Percentiles rank a stretch among this genome's conserved stretches.
Conservation (phyloP, 2,888 invertebrate genomes). For the Hedya salicella region DNA sequence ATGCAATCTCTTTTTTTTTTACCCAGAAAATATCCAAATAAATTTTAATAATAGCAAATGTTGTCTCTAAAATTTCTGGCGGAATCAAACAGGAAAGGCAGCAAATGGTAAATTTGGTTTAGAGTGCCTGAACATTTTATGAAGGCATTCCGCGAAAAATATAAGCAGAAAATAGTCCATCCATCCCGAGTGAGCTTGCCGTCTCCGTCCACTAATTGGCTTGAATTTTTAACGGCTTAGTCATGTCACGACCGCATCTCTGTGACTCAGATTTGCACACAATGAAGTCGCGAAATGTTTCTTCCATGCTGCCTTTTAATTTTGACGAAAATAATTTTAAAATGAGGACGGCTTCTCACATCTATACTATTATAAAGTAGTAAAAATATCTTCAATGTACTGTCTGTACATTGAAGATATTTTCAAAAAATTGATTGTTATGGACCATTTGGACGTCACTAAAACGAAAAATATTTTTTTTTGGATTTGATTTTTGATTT, state of each 20-base stretch:
- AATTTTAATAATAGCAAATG: neutral
- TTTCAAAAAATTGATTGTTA: no score
- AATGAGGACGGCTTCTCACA: neutral
- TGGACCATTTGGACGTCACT: no score
- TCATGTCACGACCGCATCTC: slow-evolving; percentile 75
- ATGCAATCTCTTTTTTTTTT: no score
- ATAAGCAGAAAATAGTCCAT: slow-evolving; percentile 24
- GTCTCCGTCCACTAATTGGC: slow-evolving; percentile 64
- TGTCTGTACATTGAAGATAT: no score
- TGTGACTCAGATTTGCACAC: slow-evolving; percentile 68
- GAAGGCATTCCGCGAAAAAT: slow-evolving; percentile 21
- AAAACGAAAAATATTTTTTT: no score
- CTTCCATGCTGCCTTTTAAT: slow-evolving; percentile 31
- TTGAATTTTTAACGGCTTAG: slow-evolving; percentile 79
- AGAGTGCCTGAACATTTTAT: slow-evolving; percentile 2
- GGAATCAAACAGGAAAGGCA: slow-evolving; percentile 13
- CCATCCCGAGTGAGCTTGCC: slow-evolving; percentile 39
- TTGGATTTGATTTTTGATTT: no score
- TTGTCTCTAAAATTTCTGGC: neutral
- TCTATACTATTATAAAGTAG: no score
- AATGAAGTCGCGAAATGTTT: slow-evolving; percentile 36
- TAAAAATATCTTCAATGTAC: no score
- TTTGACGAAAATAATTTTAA: slow-evolving; percentile 29
- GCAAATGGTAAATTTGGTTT: neutral
- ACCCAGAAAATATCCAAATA: slow-evolving; percentile 5